A percentile compares a stretch with the other conserved stretches of the same genome.
phyloP scores from a whole-genome alignment of 2,797 vertebrate species.

The Mionectes olivaceus region DNA sequence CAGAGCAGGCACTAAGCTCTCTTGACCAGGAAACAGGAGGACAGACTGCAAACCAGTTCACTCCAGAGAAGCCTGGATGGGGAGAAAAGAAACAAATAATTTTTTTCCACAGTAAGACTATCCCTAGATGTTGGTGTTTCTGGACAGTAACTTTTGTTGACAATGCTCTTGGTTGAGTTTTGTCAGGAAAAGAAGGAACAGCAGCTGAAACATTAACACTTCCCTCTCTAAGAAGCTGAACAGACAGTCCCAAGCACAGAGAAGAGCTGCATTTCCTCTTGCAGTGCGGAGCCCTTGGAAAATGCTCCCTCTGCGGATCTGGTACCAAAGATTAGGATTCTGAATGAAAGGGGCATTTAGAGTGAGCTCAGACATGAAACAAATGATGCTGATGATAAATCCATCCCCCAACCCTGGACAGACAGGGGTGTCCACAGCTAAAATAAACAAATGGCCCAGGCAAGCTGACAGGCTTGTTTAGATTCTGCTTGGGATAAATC shows the following conservation, averaged over 20 bases:
- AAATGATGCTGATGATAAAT: slow-evolving; percentile 55
- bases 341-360: slow-evolving; percentile 21
- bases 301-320: not conserved
- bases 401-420: slow-evolving; percentile 17
- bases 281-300: not conserved
- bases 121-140: not conserved
- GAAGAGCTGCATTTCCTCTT: not conserved
- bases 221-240: not conserved
- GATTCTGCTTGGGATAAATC: slow-evolving; percentile 76
- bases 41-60: not conserved
- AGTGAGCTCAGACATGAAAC: not conserved
- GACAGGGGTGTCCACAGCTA: slow-evolving; percentile 74
- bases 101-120: not conserved
- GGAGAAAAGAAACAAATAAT: not conserved
- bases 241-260: not conserved
- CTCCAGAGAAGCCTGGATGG: not conserved
- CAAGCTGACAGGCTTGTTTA: slow-evolving; percentile 74
- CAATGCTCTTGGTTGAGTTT: not conserved
- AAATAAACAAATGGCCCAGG: slow-evolving; percentile 78
- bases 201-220: not conserved
- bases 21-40: not conserved
- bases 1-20: not conserved
- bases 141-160: not conserved
- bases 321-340: not conserved
- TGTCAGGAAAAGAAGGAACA: not conserved